Percentiles rank a stretch among this genome's conserved stretches.
These are phyloP conservation scores for Hemiscyllium ocellatum DNA, from an alignment of 2,113 vertebrate species.

Conservation along the genomic window DNA sequence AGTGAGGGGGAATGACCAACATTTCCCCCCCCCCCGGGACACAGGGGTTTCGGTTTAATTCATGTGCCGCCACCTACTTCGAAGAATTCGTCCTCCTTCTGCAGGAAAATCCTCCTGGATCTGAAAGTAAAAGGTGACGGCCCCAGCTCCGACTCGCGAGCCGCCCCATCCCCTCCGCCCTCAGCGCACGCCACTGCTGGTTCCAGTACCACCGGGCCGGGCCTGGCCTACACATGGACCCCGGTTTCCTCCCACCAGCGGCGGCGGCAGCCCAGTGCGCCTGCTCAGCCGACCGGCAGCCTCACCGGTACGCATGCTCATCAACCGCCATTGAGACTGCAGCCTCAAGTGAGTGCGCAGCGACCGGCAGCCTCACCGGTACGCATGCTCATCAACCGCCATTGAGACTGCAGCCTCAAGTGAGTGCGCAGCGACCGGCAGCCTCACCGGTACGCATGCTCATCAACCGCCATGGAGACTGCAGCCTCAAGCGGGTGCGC, in stretches of 20 bases:
- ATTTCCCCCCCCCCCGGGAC: no score
- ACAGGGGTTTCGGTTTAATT: not conserved
- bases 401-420: no score
- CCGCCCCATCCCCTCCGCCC: not conserved
- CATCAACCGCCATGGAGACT: no score
- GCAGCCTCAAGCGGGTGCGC: no score
- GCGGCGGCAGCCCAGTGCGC: no score
- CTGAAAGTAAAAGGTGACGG: constrained; percentile 53
- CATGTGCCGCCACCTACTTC: constrained; percentile 54
- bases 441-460: no score
- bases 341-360: no score
- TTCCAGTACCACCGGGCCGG: not conserved
- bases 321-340: not conserved
- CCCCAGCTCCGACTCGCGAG: not conserved
- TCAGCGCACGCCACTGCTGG: not conserved
- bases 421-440: no score
- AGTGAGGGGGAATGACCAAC: not conserved
- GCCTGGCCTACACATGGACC: not conserved
- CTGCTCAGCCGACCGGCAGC: no score
- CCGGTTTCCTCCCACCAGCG: not conserved
- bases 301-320: not conserved
- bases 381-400: not conserved
- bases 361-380: no score
- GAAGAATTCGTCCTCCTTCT: constrained; percentile 61
- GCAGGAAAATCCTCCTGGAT: constrained; percentile 53